A percentile compares a stretch with the other conserved stretches of the same genome.
Evolutionary conservation across 2,888 invertebrate species (phyloP).

Genomic region (Cenopis cana): DNA sequence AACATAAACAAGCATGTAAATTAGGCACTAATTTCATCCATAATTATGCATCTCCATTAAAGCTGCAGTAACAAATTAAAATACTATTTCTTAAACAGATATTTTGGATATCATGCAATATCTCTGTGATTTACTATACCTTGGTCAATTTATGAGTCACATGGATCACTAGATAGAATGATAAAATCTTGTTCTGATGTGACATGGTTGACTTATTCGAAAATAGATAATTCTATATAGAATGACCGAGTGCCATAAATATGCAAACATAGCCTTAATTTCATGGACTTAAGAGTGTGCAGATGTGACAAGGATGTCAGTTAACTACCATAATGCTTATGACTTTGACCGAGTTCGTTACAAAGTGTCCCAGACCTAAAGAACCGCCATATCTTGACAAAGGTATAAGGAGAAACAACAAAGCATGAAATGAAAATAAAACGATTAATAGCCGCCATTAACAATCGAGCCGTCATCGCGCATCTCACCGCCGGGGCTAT

Average conservation of each 20-base stretch:
- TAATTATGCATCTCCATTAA: constrained; percentile 13
- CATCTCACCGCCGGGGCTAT: constrained; percentile 54
- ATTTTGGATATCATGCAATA: constrained; percentile 15
- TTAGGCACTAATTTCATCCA: constrained; percentile 5
- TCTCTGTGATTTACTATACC: not conserved
- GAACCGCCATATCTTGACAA: not conserved
- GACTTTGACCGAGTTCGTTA: too few species aligned
- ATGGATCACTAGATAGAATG: not conserved
- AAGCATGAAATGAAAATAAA: constrained; percentile 17
- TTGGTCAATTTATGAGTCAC: not conserved
- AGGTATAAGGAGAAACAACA: not conserved
- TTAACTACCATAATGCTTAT: too few species aligned
- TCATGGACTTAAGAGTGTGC: too few species aligned
- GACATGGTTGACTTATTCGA: not conserved
- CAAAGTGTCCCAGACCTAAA: too few species aligned
- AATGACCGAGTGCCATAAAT: too few species aligned
- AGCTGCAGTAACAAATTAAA: constrained; percentile 25
- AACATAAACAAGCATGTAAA: not conserved
- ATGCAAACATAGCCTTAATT: too few species aligned
- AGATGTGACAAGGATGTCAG: too few species aligned
- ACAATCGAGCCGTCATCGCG: constrained; percentile 47
- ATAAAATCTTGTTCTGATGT: not conserved
- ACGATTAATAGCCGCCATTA: constrained; percentile 25
- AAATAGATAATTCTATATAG: too few species aligned
- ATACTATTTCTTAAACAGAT: constrained; percentile 18